Conservation (phyloP, 2,113 vertebrate species). For the Grantiella picta region DNA sequence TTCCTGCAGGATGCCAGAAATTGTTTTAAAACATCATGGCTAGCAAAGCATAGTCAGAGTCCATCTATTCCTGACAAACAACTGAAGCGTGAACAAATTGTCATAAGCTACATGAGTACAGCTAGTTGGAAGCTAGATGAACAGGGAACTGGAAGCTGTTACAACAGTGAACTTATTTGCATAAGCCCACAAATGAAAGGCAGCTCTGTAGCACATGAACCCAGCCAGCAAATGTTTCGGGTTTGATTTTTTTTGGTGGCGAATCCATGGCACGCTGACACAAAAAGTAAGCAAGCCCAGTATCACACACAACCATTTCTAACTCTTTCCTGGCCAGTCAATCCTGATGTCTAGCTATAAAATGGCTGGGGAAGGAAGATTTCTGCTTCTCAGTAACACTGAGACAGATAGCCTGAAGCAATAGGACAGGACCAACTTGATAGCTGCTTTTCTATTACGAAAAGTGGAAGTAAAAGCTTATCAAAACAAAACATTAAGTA, state of each 20-base stretch:
- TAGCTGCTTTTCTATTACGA: not conserved
- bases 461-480: not conserved
- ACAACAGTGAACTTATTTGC: not conserved
- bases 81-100: not conserved
- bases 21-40: not conserved
- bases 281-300: not conserved
- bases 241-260: not conserved
- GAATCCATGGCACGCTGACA: not conserved
- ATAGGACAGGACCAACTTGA: not conserved
- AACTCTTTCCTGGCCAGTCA: not conserved
- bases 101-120: not conserved
- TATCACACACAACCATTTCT: not conserved
- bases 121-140: not conserved
- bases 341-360: not conserved
- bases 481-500: not conserved
- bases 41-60: not conserved
- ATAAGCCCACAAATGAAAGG: not conserved
- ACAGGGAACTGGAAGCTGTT: not conserved
- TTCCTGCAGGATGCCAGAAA: not conserved
- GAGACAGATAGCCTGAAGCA: not conserved
- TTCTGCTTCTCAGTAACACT: not conserved
- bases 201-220: not conserved
- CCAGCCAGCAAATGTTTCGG: not conserved
- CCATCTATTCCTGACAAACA: not conserved
- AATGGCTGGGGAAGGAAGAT: not conserved